Evolutionary conservation across 2,797 vertebrate species (phyloP).

Genomic region (Lophotriccus pileatus): DNA sequence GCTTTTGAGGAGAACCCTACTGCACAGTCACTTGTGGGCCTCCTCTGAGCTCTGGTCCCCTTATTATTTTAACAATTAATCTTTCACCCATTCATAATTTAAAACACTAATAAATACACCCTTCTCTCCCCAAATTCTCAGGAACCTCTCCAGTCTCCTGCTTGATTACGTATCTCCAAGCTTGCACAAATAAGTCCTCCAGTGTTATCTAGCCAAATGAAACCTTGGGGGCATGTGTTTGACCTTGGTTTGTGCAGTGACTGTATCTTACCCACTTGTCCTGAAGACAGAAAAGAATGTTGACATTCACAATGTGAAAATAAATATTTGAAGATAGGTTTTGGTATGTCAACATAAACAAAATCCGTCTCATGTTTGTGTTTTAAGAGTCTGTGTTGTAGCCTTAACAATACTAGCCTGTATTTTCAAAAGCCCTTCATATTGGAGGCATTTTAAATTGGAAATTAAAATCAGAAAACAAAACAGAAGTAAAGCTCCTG

Average conservation of each 20-base stretch:
- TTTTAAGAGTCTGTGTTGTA: background rate
- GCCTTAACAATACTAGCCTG: background rate
- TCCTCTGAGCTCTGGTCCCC: background rate
- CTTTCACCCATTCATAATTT: background rate
- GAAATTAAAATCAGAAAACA: background rate
- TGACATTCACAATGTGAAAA: slow-evolving; percentile 40
- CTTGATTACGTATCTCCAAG: background rate
- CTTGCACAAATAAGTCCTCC: background rate
- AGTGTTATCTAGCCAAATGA: background rate
- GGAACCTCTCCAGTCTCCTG: background rate
- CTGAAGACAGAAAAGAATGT: slow-evolving; percentile 35
- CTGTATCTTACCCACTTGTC: slow-evolving; percentile 19
- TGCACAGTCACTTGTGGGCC: background rate
- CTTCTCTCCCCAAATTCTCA: background rate
- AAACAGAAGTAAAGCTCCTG: background rate
- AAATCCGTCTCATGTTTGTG: background rate
- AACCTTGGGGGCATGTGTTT: slow-evolving; percentile 10
- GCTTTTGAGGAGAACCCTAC: background rate
- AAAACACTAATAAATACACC: background rate
- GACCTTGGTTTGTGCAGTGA: slow-evolving; percentile 36
- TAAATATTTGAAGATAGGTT: slow-evolving; percentile 52
- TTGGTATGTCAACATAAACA: slow-evolving; percentile 49
- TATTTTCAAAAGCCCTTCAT: background rate
- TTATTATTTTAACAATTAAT: slow-evolving; percentile 42
- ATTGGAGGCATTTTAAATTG: background rate